phyloP scores from a whole-genome alignment of 92 coral and sea anemone genomes.

The Paramuricea clavata region DNA sequence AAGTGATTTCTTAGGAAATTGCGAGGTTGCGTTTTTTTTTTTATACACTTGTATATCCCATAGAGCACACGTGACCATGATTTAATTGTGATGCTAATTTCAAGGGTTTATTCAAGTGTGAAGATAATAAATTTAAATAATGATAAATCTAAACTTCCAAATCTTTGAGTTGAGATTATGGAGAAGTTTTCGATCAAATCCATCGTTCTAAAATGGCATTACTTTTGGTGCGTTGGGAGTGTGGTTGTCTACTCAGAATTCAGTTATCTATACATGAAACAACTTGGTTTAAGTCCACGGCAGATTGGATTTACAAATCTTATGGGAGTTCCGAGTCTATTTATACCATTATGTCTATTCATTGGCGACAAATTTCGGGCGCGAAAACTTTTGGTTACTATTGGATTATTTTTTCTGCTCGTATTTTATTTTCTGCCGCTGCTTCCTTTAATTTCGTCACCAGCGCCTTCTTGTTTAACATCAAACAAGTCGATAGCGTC shows the following conservation, averaged over 20 bases:
- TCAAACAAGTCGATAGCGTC: too few species aligned
- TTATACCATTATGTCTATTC: not conserved
- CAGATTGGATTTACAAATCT: constrained; percentile 4
- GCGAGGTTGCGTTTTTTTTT: too few species aligned
- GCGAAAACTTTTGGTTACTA: not conserved
- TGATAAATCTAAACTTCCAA: too few species aligned
- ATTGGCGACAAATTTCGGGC: constrained; percentile 26
- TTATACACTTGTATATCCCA: too few species aligned
- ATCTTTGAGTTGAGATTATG: too few species aligned
- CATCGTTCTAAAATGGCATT: constrained; percentile 13
- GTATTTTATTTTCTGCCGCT: not conserved
- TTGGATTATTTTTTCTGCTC: not conserved
- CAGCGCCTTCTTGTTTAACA: not conserved
- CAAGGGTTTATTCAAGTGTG: too few species aligned
- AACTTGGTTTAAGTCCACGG: not conserved
- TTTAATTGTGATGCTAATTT: too few species aligned
- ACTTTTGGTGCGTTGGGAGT: not conserved
- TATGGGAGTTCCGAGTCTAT: not conserved
- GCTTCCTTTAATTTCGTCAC: not conserved
- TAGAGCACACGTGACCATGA: too few species aligned
- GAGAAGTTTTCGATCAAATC: too few species aligned
- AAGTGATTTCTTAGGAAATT: too few species aligned
- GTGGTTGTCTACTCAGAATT: not conserved
- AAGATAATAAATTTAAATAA: too few species aligned
- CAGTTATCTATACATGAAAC: not conserved